Evolutionary conservation across 2,113 vertebrate species (phyloP).

Genomic region (Leptobrachium ailaonicum): DNA sequence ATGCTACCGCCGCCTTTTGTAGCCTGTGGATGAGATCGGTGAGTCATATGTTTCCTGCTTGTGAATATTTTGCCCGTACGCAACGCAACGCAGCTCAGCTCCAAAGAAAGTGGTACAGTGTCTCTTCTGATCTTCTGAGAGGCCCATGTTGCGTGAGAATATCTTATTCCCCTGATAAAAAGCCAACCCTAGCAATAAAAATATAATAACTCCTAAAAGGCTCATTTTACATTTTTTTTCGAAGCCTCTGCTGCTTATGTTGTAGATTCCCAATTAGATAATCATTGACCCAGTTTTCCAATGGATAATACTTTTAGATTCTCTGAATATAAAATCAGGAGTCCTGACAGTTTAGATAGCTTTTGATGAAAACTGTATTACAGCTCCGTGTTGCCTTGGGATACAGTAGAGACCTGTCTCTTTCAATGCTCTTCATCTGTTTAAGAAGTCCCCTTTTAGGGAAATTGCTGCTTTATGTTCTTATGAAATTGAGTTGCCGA

Average conservation of each 20-base stretch:
- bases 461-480: not conserved
- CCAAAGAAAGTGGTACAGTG: too few relatives aligned
- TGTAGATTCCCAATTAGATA: slow-evolving; percentile 33
- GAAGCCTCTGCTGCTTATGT: not conserved
- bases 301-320: slow-evolving; percentile 25
- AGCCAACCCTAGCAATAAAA: slow-evolving; percentile 2
- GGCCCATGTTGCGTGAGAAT: not conserved
- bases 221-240: slow-evolving; percentile 6
- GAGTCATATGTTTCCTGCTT: not conserved
- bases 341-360: slow-evolving; percentile 19
- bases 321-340: slow-evolving; percentile 35
- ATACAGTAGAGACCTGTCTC: slow-evolving; percentile 26
- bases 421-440: slow-evolving; percentile 29
- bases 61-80: not conserved
- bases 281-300: slow-evolving; percentile 47
- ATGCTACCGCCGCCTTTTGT: not conserved
- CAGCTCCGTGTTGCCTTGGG: slow-evolving; percentile 30
- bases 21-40: not conserved
- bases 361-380: slow-evolving; percentile 28
- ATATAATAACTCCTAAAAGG: slow-evolving; percentile 18
- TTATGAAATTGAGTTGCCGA: not conserved
- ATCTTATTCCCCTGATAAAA: slow-evolving; percentile 13
- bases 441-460: slow-evolving; percentile 27
- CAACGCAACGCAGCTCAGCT: too few relatives aligned
- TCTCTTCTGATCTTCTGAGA: not conserved